Evolutionary conservation across 2,113 vertebrate genomes (phyloP).

Genomic region (Nycticorax nycticorax): DNA sequence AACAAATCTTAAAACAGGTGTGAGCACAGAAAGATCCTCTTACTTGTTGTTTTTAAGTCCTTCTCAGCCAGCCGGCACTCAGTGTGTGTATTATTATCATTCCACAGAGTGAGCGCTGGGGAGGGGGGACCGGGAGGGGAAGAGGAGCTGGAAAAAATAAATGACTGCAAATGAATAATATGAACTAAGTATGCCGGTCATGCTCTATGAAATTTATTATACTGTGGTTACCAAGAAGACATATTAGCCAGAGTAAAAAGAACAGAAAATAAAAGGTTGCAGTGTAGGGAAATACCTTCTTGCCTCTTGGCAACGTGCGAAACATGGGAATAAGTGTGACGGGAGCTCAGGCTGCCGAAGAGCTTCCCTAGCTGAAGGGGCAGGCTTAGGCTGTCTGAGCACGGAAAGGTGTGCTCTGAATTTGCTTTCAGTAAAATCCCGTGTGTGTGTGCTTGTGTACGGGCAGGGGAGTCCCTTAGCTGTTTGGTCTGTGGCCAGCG

Average conservation of each 20-base stretch:
- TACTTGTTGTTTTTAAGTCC: conserved; percentile 60
- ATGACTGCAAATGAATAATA: conserved; percentile 73
- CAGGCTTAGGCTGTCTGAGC: background rate
- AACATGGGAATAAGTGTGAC: conserved; percentile 32
- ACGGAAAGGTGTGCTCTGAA: background rate
- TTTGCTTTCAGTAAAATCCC: background rate
- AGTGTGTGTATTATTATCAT: conserved; percentile 68
- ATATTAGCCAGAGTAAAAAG: conserved; percentile 61
- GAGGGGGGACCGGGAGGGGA: background rate
- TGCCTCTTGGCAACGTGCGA: conserved; percentile 31
- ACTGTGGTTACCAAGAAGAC: conserved; percentile 70
- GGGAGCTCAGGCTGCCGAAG: conserved; percentile 9
- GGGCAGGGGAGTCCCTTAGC: background rate
- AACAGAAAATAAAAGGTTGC: conserved; percentile 63
- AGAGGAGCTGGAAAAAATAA: conserved; percentile 67
- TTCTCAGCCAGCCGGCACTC: conserved; percentile 37
- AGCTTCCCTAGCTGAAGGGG: background rate
- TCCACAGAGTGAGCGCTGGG: conserved; percentile 27
- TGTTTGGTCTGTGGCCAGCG: background rate
- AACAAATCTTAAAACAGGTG: conserved; percentile 95
- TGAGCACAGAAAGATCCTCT: conserved; percentile 81
- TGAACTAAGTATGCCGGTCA: conserved; percentile 72
- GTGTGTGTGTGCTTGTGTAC: background rate
- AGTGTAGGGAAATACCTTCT: conserved; percentile 66
- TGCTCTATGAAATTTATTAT: conserved; percentile 76